These are phyloP conservation scores for Chrysolophus pictus DNA, from an alignment of 2,797 vertebrate genomes.

Conservation along the genomic window DNA sequence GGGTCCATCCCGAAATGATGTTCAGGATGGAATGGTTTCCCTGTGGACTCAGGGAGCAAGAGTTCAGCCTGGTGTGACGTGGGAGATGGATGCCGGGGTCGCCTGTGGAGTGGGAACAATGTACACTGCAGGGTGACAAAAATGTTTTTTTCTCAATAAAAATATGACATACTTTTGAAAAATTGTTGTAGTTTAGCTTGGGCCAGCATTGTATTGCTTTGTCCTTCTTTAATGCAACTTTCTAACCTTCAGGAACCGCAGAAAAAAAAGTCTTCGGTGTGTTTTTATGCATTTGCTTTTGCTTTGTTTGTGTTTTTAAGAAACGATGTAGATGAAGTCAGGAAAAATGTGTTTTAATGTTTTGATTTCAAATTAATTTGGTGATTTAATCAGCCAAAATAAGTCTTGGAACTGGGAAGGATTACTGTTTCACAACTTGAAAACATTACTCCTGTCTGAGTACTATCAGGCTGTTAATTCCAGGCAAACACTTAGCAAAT, in stretches of 20 bases:
- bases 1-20: neutral
- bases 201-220: neutral
- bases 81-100: neutral
- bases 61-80: fast-evolving
- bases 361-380: neutral
- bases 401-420: neutral
- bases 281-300: neutral
- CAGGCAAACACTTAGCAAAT: neutral
- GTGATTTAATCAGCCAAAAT: neutral
- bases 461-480: neutral
- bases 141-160: neutral
- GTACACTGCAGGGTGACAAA: neutral
- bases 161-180: neutral
- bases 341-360: neutral
- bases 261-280: neutral
- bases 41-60: neutral
- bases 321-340: neutral
- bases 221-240: neutral
- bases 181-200: neutral
- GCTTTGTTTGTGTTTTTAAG: neutral
- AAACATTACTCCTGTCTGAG: neutral
- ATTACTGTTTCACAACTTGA: neutral
- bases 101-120: neutral
- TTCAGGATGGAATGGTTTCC: neutral
- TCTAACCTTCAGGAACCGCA: neutral